Evolutionary conservation across 1,140 invertebrate species (phyloP), one percentile per base, ranked within the genome.

Genomic region (Pantala flavescens): DNA sequence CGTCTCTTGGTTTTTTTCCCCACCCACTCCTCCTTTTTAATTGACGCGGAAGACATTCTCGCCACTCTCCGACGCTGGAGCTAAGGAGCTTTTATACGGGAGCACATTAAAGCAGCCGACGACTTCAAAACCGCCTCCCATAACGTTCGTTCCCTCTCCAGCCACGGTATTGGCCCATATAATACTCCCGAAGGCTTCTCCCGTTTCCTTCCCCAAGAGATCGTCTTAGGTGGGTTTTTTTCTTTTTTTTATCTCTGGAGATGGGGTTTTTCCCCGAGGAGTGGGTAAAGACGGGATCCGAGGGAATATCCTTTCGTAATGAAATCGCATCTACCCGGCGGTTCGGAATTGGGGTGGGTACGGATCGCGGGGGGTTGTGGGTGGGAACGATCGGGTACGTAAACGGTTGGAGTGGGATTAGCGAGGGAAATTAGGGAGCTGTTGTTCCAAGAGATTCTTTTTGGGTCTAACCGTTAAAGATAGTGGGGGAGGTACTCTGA

Each of bases 101-200:
- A 63, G 12, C 49, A 63, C 49, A 63, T 63, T 63, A 63, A 63
- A 63, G n/a, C 49, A 63, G 49, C 49, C 49, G 49, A 63, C 49
- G 49, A 63, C 49, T 63, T 63, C 49, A 63, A 63, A 63, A 63
- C 49, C 49, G 49, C 49, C 49, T 63, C 28, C 28, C 28, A 9
- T 36, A 36, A 36, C 28, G 28, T 36, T 36, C 28, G 3, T 36
- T 36, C 28, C 28, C 28, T 5, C 28, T 36, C 28, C 28, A 2
- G 28, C 28, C 28, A 9, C 28, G 28, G 28, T 9, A 36, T 36
- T 36, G 28, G 28, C 28, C 28, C 28, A 36, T 36, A 36, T 36
- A 36, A 36, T 36, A 5, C 28, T 36, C 28, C 9, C 28, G 28
- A 36, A 36, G 28, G 28, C 28, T 21, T 21, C n/a, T 63, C 49